phyloP scores from a whole-genome alignment of 2,113 vertebrate species.

The Deroptyus accipitrinus region DNA sequence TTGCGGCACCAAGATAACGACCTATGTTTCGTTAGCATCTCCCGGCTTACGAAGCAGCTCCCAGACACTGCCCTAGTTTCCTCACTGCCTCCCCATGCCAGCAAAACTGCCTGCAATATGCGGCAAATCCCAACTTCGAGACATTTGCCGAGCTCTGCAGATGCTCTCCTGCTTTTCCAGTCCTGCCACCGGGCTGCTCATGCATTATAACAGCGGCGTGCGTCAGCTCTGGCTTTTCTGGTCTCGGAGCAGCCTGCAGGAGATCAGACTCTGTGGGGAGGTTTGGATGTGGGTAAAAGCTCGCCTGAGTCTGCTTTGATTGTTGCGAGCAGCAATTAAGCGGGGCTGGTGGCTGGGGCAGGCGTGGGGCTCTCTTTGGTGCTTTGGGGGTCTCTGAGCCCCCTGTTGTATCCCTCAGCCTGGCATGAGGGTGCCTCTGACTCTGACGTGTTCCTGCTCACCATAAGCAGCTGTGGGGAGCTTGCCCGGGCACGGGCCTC shows the following conservation, averaged over 20 bases:
- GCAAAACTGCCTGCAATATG: neutral
- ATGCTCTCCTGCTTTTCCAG: conserved; percentile 61
- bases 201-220: neutral
- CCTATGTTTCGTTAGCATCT: neutral
- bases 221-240: conserved; percentile 42
- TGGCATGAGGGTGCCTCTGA: neutral
- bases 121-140: conserved; percentile 11
- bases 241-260: neutral
- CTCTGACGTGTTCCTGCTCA: neutral
- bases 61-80: conserved; percentile 45
- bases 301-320: neutral
- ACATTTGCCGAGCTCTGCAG: conserved; percentile 47
- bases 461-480: neutral
- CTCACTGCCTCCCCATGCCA: neutral
- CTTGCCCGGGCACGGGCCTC: neutral
- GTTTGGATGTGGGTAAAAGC: neutral
- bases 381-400: neutral
- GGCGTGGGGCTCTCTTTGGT: rapidly evolving
- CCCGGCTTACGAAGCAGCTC: neutral
- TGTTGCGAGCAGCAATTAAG: neutral
- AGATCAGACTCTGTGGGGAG: neutral
- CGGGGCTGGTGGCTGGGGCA: neutral
- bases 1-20: conserved; percentile 16
- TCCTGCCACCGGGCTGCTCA: neutral
- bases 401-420: rapidly evolving